Evolutionary conservation across 2,797 vertebrate species (phyloP).

Genomic region (Phalanger gymnotis): DNA sequence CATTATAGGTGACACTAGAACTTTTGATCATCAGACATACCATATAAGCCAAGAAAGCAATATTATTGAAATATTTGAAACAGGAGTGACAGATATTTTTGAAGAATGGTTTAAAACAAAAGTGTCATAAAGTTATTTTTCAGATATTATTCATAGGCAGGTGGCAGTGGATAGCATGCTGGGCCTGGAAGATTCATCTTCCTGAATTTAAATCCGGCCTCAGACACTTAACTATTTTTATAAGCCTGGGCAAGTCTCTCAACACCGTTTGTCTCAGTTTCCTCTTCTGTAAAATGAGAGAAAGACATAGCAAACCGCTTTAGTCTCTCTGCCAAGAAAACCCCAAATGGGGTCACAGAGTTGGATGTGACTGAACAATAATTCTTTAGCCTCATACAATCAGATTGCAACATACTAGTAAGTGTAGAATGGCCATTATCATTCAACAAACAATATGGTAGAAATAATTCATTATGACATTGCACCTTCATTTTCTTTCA

Average conservation of each 20-base stretch:
- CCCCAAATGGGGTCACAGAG: background rate
- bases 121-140: constrained; percentile 24
- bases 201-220: background rate
- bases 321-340: background rate
- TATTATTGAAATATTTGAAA: constrained; percentile 53
- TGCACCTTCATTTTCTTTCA: constrained; percentile 61
- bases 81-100: constrained; percentile 4
- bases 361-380: background rate
- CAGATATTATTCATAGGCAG: background rate
- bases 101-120: constrained; percentile 11
- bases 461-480: background rate
- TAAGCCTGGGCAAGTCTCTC: background rate
- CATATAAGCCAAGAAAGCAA: background rate
- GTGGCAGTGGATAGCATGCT: background rate
- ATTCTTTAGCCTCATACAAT: constrained; percentile 41
- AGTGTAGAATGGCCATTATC: background rate
- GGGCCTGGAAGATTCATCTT: background rate
- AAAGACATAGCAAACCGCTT: background rate
- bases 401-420: background rate
- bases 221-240: background rate
- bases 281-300: background rate
- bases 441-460: background rate
- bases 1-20: background rate
- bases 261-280: background rate
- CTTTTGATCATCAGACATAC: background rate